Evolutionary conservation across 2,888 invertebrate genomes (phyloP).

Genomic region (Bimastos eiseni): DNA sequence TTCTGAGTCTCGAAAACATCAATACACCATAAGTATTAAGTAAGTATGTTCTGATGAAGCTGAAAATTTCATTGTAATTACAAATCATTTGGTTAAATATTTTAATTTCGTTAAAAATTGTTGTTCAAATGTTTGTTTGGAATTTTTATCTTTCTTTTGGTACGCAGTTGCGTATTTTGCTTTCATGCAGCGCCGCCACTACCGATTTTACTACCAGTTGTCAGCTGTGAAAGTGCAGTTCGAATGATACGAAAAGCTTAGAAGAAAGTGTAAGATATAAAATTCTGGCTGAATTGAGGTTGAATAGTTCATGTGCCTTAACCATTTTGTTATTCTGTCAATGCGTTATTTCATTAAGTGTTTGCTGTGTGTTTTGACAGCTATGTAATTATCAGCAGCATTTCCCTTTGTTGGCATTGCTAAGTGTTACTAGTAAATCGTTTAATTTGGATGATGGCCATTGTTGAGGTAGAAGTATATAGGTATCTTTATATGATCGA

Average conservation of each 20-base stretch:
- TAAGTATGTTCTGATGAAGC: too few relatives aligned
- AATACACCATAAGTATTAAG: too few relatives aligned
- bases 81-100: too few relatives aligned
- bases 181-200: too few relatives aligned
- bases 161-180: too few relatives aligned
- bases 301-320: background rate
- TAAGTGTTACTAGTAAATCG: background rate
- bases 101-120: too few relatives aligned
- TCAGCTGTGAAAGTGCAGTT: background rate
- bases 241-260: background rate
- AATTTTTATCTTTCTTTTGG: too few relatives aligned
- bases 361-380: constrained; percentile 9
- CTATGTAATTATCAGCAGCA: background rate
- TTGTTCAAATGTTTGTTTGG: too few relatives aligned
- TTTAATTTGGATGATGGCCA: background rate
- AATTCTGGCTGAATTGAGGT: background rate
- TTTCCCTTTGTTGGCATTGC: background rate
- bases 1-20: too few relatives aligned
- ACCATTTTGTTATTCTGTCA: background rate
- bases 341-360: background rate
- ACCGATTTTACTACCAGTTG: too few relatives aligned
- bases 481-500: background rate
- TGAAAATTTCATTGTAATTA: too few relatives aligned
- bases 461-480: background rate
- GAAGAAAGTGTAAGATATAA: background rate